Conservation (phyloP, 2,888 invertebrate genomes). For the Syritta pipiens region DNA sequence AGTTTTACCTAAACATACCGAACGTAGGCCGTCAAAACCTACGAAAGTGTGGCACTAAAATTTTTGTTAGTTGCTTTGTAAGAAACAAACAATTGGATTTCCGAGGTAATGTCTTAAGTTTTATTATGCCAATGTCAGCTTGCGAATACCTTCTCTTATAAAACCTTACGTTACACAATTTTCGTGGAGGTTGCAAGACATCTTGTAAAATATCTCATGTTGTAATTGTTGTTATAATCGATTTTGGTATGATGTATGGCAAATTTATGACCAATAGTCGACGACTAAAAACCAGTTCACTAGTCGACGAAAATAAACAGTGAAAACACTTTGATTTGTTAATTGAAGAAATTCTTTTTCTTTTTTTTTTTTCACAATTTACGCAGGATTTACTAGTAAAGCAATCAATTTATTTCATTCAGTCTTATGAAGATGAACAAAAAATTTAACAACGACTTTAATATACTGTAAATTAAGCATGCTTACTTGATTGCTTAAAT, state of each 20-base stretch:
- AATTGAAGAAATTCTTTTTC: slow-evolving; percentile 21
- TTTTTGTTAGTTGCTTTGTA: background rate
- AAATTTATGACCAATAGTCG: slow-evolving; percentile 2
- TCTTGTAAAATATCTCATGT: background rate
- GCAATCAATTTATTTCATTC: background rate
- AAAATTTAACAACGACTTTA: too few species aligned
- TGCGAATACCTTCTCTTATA: background rate
- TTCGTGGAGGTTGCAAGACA: background rate
- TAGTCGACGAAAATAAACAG: slow-evolving; percentile 11
- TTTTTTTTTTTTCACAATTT: slow-evolving; percentile 19
- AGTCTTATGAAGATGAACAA: too few species aligned
- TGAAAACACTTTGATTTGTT: slow-evolving; percentile 15
- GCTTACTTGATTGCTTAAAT: too few species aligned
- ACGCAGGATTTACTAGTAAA: too few species aligned
- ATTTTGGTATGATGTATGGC: background rate
- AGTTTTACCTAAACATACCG: too few species aligned
- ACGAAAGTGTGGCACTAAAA: too few species aligned
- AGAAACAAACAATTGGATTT: background rate
- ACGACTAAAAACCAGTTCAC: slow-evolving; percentile 30
- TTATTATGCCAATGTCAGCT: background rate
- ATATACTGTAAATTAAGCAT: too few species aligned
- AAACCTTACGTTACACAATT: background rate
- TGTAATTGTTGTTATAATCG: background rate
- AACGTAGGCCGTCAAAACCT: too few species aligned
- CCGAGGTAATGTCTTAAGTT: background rate